phyloP scores from a whole-genome alignment of 2,113 vertebrate species.

The Thunnus thynnus region DNA sequence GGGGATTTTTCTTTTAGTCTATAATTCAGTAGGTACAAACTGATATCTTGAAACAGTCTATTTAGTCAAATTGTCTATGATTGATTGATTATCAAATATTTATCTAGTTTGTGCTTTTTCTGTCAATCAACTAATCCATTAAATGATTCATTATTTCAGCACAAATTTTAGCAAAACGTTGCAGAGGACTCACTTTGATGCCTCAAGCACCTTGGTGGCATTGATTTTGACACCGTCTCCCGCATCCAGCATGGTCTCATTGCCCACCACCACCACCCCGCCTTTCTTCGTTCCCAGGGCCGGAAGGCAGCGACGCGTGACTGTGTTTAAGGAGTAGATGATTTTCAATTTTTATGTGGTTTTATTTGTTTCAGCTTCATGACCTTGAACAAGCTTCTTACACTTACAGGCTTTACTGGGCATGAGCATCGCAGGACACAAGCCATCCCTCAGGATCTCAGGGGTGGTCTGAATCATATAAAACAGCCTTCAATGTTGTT shows the following conservation, averaged over 20 bases:
- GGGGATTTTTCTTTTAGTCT: neutral
- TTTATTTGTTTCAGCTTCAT: neutral
- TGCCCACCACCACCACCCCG: slow-evolving; percentile 89
- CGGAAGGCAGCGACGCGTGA: slow-evolving; percentile 91
- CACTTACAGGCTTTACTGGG: slow-evolving; percentile 92
- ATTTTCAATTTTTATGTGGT: neutral
- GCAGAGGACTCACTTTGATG: slow-evolving; percentile 89
- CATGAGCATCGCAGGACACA: slow-evolving; percentile 90
- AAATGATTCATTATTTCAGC: neutral
- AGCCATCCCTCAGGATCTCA: slow-evolving; percentile 84
- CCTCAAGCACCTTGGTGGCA: slow-evolving; percentile 90
- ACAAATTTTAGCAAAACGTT: neutral
- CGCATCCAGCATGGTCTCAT: slow-evolving; percentile 84
- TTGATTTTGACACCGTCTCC: slow-evolving; percentile 80
- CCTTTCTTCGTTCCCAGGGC: slow-evolving; percentile 85
- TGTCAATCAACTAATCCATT: neutral
- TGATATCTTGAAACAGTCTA: neutral
- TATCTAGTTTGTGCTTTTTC: too few relatives aligned
- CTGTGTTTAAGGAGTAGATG: slow-evolving; percentile 73
- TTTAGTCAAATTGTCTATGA: neutral
- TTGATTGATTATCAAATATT: too few relatives aligned
- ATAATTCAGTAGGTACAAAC: too few relatives aligned
- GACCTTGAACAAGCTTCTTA: neutral
- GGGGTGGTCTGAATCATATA: slow-evolving; percentile 70
- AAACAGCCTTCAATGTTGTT: neutral